Evolutionary conservation across 2,797 vertebrate genomes (phyloP), one percentile per base, ranked within the genome.

Genomic region (Sebastes oblongus): DNA sequence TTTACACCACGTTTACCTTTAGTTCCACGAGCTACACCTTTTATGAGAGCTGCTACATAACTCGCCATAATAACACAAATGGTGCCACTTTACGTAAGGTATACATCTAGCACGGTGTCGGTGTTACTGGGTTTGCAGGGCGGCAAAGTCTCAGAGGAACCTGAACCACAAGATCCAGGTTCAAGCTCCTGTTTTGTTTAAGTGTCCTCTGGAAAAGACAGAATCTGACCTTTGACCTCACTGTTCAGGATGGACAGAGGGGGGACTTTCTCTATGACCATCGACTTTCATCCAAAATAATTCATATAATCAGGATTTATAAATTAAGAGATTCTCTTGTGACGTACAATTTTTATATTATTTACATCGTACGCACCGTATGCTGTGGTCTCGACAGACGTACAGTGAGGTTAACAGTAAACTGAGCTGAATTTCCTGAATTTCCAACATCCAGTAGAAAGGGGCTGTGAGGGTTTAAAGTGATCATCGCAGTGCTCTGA

Each of bases 31-130:
- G 32, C 62, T 60, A 32, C 46, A 70, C 11, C 22, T 81, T 58
- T 24, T 18, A 69, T 58, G 3, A 71, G 12, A 85, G 66, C 77
- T 85, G 79, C 88, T 89, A 86, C 80, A 78, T 69, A 20, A 29
- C 5, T 8, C 12, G 73, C 39, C 9, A 10, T 20, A 59, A 46
- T 3, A 34, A 75, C n/a, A 78, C 14, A 36, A 46, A 30, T 1
- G 4, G 14, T 6, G 56, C 16, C 66, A 27, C 55, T 81, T 78
- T n/a, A 72, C 52, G 54, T 14, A 13, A 72, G 14, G 39, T 36
- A 27, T 50, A 54, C 60, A 30, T 18, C 3, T 14, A 55, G 20
- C 5, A 52, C 16, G n/a, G 2, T 34, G 25, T 39, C 5, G 5
- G 30, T 20, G 16, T 30, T 6, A 70, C 6, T 64, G 59, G 8